Conservation (phyloP, 2,797 vertebrate species). For the Babyrousa celebensis region DNA sequence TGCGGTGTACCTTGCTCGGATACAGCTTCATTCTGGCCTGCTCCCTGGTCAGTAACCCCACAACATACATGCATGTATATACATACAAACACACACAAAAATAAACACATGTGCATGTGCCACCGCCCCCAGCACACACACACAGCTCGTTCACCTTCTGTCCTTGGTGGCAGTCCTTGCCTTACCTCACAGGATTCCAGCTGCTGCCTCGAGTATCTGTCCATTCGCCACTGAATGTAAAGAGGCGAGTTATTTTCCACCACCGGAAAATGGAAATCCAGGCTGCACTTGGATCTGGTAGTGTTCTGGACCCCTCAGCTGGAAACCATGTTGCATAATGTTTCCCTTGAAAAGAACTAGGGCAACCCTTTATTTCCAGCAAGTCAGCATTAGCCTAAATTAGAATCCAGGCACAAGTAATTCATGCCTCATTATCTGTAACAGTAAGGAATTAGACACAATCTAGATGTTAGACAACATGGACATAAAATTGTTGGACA, state of each 20-base stretch:
- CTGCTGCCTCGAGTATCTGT: background rate
- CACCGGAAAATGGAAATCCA: background rate
- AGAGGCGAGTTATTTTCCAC: background rate
- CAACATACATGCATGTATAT: background rate
- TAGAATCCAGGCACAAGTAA: slow-evolving; percentile 61
- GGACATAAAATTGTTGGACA: slow-evolving; percentile 39
- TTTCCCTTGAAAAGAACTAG: slow-evolving; percentile 63
- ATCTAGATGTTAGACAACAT: slow-evolving; percentile 55
- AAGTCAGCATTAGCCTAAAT: slow-evolving; percentile 65
- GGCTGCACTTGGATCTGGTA: background rate
- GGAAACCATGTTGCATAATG: slow-evolving; percentile 1
- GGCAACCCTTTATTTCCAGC: slow-evolving; percentile 47
- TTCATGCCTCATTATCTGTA: slow-evolving; percentile 59
- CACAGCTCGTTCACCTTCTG: background rate
- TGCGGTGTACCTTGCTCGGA: background rate
- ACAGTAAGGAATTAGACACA: slow-evolving; percentile 51
- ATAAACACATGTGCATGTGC: background rate
- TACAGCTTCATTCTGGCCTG: background rate
- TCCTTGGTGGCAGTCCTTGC: background rate
- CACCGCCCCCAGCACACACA: background rate
- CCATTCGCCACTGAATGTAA: background rate
- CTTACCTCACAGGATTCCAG: background rate
- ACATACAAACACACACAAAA: background rate
- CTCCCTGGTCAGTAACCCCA: background rate
- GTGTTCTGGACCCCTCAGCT: background rate